These are phyloP conservation scores for Rhagoletis zephyria DNA, from an alignment of 1,140 invertebrate genomes.

Conservation along the genomic window DNA sequence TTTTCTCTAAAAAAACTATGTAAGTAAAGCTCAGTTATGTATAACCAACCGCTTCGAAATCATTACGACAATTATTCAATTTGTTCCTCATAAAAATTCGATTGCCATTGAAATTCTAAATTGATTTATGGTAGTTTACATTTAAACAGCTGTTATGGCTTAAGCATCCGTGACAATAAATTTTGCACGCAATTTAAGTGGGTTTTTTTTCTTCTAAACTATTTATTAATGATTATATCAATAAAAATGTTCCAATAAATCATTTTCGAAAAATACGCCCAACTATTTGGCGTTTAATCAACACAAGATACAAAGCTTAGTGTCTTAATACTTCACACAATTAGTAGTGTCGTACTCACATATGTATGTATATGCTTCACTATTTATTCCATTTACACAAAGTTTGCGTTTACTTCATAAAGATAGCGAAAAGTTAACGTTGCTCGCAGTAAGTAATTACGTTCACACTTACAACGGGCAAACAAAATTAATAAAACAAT, in stretches of 20 bases:
- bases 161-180: neutral
- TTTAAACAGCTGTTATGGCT: neutral
- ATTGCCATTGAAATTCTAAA: neutral
- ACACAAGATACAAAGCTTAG: neutral
- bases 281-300: neutral
- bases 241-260: slow-evolving; percentile 38
- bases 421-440: neutral
- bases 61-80: neutral
- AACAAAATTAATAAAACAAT: neutral
- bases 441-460: neutral
- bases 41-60: too few relatives aligned
- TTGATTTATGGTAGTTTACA: neutral
- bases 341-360: neutral
- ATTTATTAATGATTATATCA: neutral
- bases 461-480: neutral
- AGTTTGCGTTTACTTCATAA: neutral
- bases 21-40: too few relatives aligned
- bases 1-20: too few relatives aligned
- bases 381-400: too few relatives aligned
- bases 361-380: too few relatives aligned
- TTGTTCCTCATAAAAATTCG: neutral
- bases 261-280: neutral
- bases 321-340: neutral
- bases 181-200: neutral
- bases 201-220: neutral